Percentiles rank a stretch among this genome's conserved stretches.
phyloP scores from a whole-genome alignment of 2,113 vertebrate species.

The Nannobrachium achirus region DNA sequence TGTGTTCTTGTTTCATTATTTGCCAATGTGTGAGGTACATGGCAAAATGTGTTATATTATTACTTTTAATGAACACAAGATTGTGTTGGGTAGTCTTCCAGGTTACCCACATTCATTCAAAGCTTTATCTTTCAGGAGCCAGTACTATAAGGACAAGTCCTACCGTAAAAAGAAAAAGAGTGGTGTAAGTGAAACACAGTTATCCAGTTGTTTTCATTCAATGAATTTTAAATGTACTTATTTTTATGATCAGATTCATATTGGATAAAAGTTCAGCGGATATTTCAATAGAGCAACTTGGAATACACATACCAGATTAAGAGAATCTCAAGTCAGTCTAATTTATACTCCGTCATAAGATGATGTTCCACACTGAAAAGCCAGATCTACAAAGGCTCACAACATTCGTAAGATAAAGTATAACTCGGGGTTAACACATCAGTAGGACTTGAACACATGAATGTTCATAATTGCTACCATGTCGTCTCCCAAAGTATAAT shows the following conservation, averaged over 20 bases:
- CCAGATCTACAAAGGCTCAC: neutral
- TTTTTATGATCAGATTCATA: neutral
- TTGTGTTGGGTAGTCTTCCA: neutral
- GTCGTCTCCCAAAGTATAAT: neutral
- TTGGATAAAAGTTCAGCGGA: neutral
- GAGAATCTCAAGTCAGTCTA: neutral
- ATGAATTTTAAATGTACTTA: neutral
- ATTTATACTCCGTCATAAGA: neutral
- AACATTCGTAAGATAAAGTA: neutral
- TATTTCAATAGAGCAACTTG: neutral
- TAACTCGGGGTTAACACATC: no score
- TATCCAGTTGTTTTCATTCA: neutral
- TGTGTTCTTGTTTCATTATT: neutral
- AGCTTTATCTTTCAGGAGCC: slow-evolving; percentile 34
- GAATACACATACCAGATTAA: neutral
- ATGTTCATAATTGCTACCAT: neutral
- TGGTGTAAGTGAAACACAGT: slow-evolving; percentile 6
- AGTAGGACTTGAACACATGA: no score
- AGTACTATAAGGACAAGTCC: no score
- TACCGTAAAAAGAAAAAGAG: neutral
- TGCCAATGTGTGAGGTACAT: neutral
- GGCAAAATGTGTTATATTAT: neutral
- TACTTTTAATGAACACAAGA: neutral
- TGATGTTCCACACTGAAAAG: neutral
- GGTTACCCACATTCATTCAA: neutral